Base-by-base conservation (phyloP, 2,888 invertebrate species). In the Lasioglossum marginatum region DNA sequence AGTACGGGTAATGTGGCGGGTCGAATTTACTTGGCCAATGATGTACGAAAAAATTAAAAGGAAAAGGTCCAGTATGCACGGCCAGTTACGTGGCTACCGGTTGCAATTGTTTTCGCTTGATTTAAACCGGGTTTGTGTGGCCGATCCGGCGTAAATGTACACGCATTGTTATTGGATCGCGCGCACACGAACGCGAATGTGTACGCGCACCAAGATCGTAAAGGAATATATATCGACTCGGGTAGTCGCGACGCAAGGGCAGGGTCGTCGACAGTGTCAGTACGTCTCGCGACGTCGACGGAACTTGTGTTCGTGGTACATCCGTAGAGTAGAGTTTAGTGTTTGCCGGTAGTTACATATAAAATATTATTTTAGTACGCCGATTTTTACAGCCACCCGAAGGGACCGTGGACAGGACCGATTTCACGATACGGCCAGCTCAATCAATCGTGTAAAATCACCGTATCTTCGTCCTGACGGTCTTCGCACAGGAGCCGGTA, bases 201-300 rank as follows among this genome's bases (percentile, higher is more conserved):
- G 75, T 72, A 45, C 52, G 80, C 87, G 72, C 79, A 77, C 75
- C 77, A 71, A n/a, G 48, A 48, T 76, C 45, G 71, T 63, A 63
- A 81, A 83, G 85, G 88, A 79, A 86, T 91, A 90, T 90, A 91
- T 87, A 89, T 89, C 90, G 87, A 87, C 84, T 82, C 91, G 90
- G 84, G 87, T 89, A 90, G 93, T 93, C 92, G 92, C 93, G 93
- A 93, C 93, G 94, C 94, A 95, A 95, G 94, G 94, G 94, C 94
- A 95, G 94, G 94, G 94, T 94, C 95, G 94, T 92, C 92, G 93
- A 89, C 92, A 90, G 90, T 88, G 89, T 93, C 94, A 94, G 94
- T 94, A 93, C 92, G 93, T 92, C 92, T 92, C 93, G 94, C 93
- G 94, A 92, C 94, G 92, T 90, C 93, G 92, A 90, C 92, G 92